Evolutionary conservation across 2,888 invertebrate species (phyloP), one percentile per base, ranked within the genome.

Genomic region (Melieria picta): DNA sequence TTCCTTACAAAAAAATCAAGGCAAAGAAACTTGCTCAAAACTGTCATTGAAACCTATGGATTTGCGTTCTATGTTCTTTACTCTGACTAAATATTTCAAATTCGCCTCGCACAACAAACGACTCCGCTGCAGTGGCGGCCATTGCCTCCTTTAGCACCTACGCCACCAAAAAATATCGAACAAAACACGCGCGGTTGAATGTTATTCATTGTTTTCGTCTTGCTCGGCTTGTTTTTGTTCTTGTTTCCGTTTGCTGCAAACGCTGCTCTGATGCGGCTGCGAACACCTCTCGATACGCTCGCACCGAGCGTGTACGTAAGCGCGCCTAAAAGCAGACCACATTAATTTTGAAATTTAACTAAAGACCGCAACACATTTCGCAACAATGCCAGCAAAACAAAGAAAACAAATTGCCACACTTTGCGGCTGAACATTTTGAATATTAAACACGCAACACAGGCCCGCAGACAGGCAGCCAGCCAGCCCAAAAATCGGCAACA

Each of bases 281-380:
- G 3, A 30, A 30, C 30, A 30, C 30, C 30, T 30, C 30, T 30
- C 30, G 30, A 30, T 30, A 30, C 30, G 30, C 30, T 30, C 30
- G 30, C 30, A 30, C 3, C 1, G 30, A 30, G 30, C 30, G 30
- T 30, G 30, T 30, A 30, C 30, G 30, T 30, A n/a, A 52, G 13
- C 11, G 52, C 52, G 52, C 52, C 47, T 61, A 61, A 65, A 65
- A 52, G 47, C 16, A 10, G 61, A 71, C 61, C 58, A 56, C 73
- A 76, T 76, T 76, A 76, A 76, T 76, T 77, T 76, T 65, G 69
- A 73, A 75, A 73, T 76, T 71, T 67, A 66, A 73, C 74, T 71
- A 72, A 75, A 76, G 50, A 73, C 75, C 72, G 73, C 74, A 76
- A 73, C 47, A 63, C 61, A 62, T 45, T 55, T 69, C 56, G 65